Conservation (phyloP, 2,113 vertebrate genomes). For the Hassar affinis region DNA sequence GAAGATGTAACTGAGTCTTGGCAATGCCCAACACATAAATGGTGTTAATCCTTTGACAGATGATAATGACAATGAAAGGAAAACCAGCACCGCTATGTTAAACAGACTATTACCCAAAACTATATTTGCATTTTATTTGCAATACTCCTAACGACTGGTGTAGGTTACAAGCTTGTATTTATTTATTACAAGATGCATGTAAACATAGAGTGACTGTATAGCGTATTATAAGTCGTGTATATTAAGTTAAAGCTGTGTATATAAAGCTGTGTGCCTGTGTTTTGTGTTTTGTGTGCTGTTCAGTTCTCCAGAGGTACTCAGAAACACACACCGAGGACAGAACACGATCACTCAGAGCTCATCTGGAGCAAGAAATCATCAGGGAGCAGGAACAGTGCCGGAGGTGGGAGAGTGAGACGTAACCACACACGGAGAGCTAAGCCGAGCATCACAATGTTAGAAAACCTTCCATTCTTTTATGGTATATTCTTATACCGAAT, state of each 20-base stretch:
- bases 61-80: neutral
- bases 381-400: neutral
- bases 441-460: neutral
- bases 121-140: neutral
- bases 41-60: neutral
- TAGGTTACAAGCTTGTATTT: neutral
- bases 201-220: neutral
- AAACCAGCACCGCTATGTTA: neutral
- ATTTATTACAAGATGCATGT: neutral
- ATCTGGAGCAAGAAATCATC: conserved; percentile 1
- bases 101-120: neutral
- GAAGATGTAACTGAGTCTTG: neutral
- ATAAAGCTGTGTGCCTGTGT: neutral
- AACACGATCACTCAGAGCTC: neutral
- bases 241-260: too few relatives aligned
- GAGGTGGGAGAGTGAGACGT: neutral
- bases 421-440: neutral
- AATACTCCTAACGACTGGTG: neutral
- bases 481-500: too few relatives aligned
- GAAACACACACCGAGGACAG: neutral
- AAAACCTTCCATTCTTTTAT: conserved; percentile 1
- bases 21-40: neutral
- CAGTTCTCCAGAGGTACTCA: neutral
- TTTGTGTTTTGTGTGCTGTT: neutral
- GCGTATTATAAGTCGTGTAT: neutral